A percentile compares a stretch with the other conserved stretches of the same genome.
Conservation (phyloP, 1,140 invertebrate genomes). For the Elysia chlorotica region DNA sequence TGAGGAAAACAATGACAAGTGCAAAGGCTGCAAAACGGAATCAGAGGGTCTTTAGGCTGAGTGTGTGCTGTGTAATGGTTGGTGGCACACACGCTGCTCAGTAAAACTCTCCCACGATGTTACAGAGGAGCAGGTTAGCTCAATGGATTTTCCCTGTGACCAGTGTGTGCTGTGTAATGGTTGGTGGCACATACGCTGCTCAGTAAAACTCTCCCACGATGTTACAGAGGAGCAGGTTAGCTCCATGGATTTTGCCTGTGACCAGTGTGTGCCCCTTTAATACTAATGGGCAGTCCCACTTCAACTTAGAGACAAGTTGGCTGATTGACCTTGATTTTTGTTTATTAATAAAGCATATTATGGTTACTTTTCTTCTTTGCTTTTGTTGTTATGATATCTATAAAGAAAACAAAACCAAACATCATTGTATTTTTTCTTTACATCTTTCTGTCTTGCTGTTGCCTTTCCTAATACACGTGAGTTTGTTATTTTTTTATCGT, state of each 20-base stretch:
- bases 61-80: not conserved
- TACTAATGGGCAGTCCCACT: not conserved
- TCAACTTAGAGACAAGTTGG: not conserved
- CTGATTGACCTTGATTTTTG: not conserved
- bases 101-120: no score
- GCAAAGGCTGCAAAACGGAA: not conserved
- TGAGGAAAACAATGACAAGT: not conserved
- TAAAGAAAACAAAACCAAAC: not conserved
- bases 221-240: no score
- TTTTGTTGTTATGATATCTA: not conserved
- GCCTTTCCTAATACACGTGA: not conserved
- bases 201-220: not conserved
- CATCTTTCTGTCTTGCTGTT: not conserved
- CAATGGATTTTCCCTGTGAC: no score
- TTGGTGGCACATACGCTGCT: not conserved
- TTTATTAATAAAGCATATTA: not conserved
- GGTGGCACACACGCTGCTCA: not conserved
- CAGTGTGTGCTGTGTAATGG: not conserved
- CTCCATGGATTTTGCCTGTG: not conserved
- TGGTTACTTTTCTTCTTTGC: not conserved
- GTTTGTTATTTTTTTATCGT: not conserved
- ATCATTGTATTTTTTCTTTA: no score
- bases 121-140: no score
- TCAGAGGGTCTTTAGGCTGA: not conserved
- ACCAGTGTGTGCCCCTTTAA: not conserved